Conservation (phyloP, 2,888 invertebrate genomes). For the Melanostoma mellinum region DNA sequence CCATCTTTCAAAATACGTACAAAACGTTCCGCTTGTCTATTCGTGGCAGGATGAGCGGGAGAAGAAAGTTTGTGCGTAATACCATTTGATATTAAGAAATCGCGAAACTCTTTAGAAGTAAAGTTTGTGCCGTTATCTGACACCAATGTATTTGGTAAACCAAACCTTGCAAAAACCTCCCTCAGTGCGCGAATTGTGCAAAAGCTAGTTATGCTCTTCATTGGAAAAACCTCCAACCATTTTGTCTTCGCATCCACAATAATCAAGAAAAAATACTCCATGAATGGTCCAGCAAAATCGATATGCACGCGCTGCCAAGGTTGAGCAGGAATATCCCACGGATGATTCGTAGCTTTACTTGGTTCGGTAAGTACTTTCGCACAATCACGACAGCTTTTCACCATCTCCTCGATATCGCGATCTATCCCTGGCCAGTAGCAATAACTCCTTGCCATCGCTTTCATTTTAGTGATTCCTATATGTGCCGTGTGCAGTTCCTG, state of each 20-base stretch:
- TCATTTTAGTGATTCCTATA: neutral
- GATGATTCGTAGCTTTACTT: neutral
- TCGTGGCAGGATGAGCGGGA: neutral
- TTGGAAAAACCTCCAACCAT: neutral
- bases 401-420: neutral
- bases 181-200: neutral
- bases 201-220: neutral
- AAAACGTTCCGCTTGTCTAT: no score
- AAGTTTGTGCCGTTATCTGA: no score
- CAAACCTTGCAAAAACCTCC: no score
- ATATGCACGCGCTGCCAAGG: neutral
- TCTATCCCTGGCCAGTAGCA: neutral
- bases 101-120: no score
- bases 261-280: neutral
- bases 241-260: no score
- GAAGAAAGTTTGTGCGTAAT: neutral
- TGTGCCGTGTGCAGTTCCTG: slow-evolving; percentile 1
- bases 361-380: neutral
- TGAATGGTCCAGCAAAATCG: neutral
- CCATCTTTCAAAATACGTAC: no score
- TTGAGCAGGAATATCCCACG: neutral
- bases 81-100: neutral
- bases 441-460: slow-evolving; percentile 28
- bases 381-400: neutral
- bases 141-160: no score